Evolutionary conservation across 2,113 vertebrate species (phyloP).

Genomic region (Myrmophylax atrothorax): DNA sequence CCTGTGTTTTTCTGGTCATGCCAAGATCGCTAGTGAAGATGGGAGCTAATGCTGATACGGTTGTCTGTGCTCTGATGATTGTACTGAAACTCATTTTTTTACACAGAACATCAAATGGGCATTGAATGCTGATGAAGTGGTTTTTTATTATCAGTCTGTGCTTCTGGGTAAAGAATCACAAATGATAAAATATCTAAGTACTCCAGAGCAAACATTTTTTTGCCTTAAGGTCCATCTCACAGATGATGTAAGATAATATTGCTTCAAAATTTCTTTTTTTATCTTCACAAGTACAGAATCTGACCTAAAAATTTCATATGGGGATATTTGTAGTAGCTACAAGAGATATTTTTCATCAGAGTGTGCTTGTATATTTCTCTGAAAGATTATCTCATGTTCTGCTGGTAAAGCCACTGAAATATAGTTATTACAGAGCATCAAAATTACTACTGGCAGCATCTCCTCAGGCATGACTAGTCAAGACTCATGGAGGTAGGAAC

Average conservation of each 20-base stretch:
- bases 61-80: neutral
- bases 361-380: neutral
- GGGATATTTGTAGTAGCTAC: neutral
- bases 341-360: neutral
- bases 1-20: neutral
- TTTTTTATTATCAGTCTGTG: constrained; percentile 1
- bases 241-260: constrained; percentile 15
- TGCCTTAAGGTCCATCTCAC: constrained; percentile 3
- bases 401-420: neutral
- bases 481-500: neutral
- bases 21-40: neutral
- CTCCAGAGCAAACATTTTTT: constrained; percentile 16
- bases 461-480: neutral
- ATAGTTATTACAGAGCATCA: neutral
- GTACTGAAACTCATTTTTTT: neutral
- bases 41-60: neutral
- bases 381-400: neutral
- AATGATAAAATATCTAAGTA: constrained; percentile 11
- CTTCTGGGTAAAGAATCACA: constrained; percentile 23
- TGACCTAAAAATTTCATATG: constrained; percentile 36
- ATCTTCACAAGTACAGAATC: neutral
- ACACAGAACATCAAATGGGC: neutral
- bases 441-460: neutral
- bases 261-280: constrained; percentile 8
- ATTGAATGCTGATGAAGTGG: neutral